Evolutionary conservation across 2,888 invertebrate genomes (phyloP).

Genomic region (Heteromurus nitidus): DNA sequence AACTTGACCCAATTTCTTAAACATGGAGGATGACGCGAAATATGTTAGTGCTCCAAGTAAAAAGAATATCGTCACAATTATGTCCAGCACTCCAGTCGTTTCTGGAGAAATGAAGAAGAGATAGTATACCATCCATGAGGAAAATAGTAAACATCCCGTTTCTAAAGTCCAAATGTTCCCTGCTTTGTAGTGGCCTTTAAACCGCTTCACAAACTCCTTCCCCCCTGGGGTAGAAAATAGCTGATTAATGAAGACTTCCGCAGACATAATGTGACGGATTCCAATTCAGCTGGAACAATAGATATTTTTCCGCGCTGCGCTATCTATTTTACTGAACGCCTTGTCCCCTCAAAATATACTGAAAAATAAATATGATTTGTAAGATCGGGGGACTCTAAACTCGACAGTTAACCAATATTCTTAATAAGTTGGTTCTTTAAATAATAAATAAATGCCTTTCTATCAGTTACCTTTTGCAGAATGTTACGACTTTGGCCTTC

Average conservation of each 20-base stretch:
- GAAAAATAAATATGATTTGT: no score
- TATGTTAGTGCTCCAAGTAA: constrained; percentile 63
- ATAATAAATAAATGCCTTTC: no score
- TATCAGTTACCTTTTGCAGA: no score
- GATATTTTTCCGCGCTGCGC: no score
- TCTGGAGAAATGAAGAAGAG: constrained; percentile 52
- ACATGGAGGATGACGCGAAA: constrained; percentile 48
- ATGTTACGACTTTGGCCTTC: no score
- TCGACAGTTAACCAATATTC: no score
- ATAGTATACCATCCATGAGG: constrained; percentile 68
- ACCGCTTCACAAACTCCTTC: constrained; percentile 54
- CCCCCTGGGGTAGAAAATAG: constrained; percentile 48
- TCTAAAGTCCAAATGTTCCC: constrained; percentile 64
- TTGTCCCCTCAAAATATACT: no score
- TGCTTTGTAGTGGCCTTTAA: constrained; percentile 51
- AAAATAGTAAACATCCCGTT: constrained; percentile 64
- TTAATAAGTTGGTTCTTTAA: no score
- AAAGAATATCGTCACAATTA: constrained; percentile 63
- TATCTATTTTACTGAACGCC: no score
- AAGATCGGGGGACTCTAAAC: no score
- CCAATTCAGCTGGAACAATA: no score
- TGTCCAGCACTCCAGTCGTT: constrained; percentile 42
- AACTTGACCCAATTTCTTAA: constrained; percentile 25
- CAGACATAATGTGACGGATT: no score
- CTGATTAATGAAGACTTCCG: constrained; percentile 35